Evolutionary conservation across 1,140 invertebrate species (phyloP).

Genomic region (Andrena cerasifolii): DNA sequence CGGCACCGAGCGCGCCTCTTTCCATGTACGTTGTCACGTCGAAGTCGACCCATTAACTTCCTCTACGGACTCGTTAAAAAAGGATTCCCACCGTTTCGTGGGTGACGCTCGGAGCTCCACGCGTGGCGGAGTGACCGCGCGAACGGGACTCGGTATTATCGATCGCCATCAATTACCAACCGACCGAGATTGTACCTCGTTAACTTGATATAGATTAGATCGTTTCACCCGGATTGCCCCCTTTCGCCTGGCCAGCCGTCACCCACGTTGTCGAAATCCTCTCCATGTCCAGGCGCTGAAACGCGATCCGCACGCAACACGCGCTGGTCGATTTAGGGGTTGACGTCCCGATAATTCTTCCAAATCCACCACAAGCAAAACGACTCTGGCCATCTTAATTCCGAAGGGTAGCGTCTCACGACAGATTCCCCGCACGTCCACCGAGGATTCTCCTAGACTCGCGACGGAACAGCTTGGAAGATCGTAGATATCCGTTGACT

Average conservation of each 20-base stretch:
- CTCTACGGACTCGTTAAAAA: conserved; percentile 72
- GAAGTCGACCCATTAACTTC: conserved; percentile 74
- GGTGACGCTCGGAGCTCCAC: conserved; percentile 57
- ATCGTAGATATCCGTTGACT: too few species aligned
- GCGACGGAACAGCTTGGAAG: too few species aligned
- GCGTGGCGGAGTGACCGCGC: not conserved
- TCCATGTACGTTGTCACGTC: conserved; percentile 49
- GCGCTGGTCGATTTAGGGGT: not conserved
- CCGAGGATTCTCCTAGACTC: too few species aligned
- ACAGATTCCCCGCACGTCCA: too few species aligned
- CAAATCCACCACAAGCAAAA: too few species aligned
- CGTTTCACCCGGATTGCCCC: conserved; percentile 34
- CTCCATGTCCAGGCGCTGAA: conserved; percentile 12
- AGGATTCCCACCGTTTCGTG: conserved; percentile 73
- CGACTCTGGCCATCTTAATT: too few species aligned
- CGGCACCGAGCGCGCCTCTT: conserved; percentile 15
- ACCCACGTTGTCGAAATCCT: conserved; percentile 27
- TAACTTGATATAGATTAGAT: conserved; percentile 71
- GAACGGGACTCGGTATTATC: conserved; percentile 64
- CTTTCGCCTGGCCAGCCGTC: conserved; percentile 8
- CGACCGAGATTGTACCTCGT: conserved; percentile 67
- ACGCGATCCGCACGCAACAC: not conserved
- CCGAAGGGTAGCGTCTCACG: too few species aligned
- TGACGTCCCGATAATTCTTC: not conserved
- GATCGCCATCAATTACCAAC: conserved; percentile 73